These are phyloP conservation scores for Polypterus bichir DNA, from an alignment of 2,113 vertebrate species.

Conservation along the genomic window DNA sequence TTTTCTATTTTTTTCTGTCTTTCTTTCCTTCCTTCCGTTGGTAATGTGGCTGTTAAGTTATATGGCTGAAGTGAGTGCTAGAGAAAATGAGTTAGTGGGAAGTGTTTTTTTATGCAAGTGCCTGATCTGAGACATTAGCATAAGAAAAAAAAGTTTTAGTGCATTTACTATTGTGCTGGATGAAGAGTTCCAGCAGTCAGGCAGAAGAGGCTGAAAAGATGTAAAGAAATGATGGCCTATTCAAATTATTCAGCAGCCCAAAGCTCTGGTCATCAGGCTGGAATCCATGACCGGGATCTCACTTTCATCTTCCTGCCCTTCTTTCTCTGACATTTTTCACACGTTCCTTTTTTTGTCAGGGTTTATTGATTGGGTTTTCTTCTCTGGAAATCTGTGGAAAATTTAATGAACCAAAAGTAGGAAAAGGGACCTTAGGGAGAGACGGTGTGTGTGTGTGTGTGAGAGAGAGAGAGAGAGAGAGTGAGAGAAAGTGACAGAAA, in stretches of 20 bases:
- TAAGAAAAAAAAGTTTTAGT: conserved; percentile 94
- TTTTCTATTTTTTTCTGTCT: background rate
- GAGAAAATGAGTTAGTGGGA: conserved; percentile 42
- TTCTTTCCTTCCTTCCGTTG: background rate
- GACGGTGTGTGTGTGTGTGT: too few relatives aligned
- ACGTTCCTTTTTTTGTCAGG: conserved; percentile 57
- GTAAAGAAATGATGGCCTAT: conserved; percentile 76
- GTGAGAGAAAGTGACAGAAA: conserved; percentile 22
- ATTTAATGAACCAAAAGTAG: conserved; percentile 81
- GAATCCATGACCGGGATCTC: conserved; percentile 71
- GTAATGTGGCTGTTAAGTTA: conserved; percentile 8
- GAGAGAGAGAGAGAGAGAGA: conserved; percentile 19
- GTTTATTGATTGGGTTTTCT: conserved; percentile 75
- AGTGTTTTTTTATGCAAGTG: conserved; percentile 67
- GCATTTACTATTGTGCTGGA: conserved; percentile 86
- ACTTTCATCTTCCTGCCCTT: conserved; percentile 77
- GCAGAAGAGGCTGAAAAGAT: conserved; percentile 66
- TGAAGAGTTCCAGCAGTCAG: conserved; percentile 84
- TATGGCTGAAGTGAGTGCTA: conserved; percentile 16
- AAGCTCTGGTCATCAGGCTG: conserved; percentile 61
- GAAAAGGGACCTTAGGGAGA: conserved; percentile 14
- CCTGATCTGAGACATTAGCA: conserved; percentile 75
- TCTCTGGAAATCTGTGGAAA: conserved; percentile 70
- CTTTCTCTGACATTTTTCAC: conserved; percentile 60
- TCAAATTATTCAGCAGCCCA: conserved; percentile 70